Evolutionary conservation across 2,888 invertebrate genomes (phyloP), one percentile per base, ranked within the genome.

Genomic region (Napeogenes sylphis): DNA sequence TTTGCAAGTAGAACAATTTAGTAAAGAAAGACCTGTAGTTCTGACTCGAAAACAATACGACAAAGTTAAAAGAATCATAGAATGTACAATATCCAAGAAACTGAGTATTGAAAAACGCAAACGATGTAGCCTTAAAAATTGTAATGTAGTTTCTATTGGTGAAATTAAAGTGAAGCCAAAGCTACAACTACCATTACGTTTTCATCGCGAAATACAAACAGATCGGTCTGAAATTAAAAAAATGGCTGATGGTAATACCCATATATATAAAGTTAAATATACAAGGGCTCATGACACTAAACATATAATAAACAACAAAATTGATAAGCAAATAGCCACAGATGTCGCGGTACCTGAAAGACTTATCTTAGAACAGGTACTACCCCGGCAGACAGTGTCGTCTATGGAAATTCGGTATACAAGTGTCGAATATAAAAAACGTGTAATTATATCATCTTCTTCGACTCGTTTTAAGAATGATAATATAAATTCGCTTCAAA

Each of bases 11-110:
- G 79, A 84, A 59, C 76, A 80, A 59, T 75, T 77, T 59, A 71
- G 75, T 12, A 83, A 81, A 66, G 77, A 79, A 56, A 84, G 79
- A 64, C 79, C 83, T 3, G 84, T 88, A 45, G 66, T 79, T 35
- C 69, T 87, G 14, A 76, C 87, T 2, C 74, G 77, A 33, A 80
- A 79, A 68, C 89, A 89, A 72, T 87, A 87, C 55, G 71, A 77
- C 2, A 86, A 81, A 77, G 77, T 89, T 4, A 87, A 81, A 67
- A 81, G 70, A 71, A 79, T 77, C 2, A 81, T 87, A 58, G 78
- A 80, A 64, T 77, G 69, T 63, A 76, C 70, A 63, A 63, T 67
- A 14, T 68, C 63, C 35, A 69, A 65, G 14, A 70, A 68, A 55
- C 13, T 38, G 12, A 64, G 57, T 56, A 42, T 73, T 61, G 53